Evolutionary conservation across 2,888 invertebrate genomes (phyloP), one percentile per base, ranked within the genome.

Genomic region (Cantharis flavilabris): DNA sequence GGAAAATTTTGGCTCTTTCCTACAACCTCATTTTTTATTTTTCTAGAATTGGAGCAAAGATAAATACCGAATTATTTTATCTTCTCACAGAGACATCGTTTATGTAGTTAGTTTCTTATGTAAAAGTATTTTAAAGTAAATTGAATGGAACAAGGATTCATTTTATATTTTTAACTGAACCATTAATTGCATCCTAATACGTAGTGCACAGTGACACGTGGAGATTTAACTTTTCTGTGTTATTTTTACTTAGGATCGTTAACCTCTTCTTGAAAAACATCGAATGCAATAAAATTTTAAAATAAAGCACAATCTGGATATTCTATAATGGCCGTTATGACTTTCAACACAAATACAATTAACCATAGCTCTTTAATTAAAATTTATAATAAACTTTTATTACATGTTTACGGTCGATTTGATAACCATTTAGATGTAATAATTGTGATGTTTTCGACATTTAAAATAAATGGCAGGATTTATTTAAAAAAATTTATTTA

Each of bases 181-280:
- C 49, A 49, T 49, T 49, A 49, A 49, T 49, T 49, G 49, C 49
- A 49, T 49, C 49, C 49, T 49, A 49, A 49, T 49, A n/a, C 49
- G 49, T 49, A 63, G 63, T 63, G 30, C 65, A 75, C 28, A 69
- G 26, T 28, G 73, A 14, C 77, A 77, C 74, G 77, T 77, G 77
- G 65, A 69, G 69, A 62, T 74, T 33, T 70, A 18, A 49, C 13
- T 73, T 73, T 62, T 73, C 69, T 26, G 18, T 73, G 70, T 69
- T 77, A 77, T 77, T 77, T 77, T 77, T 77, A 77, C 67, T 70
- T 18, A 69, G 69, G 77, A 70, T 73, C 77, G 71, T 77, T 71
- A 77, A 71, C 77, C 77, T 74, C 74, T 69, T 13, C 73, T 69
- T 75, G 74, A 71, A 77, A 77, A 77, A 77, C 73, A 77, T 64